Evolutionary conservation across 2,113 vertebrate genomes (phyloP).

Genomic region (Oreochromis niloticus): DNA sequence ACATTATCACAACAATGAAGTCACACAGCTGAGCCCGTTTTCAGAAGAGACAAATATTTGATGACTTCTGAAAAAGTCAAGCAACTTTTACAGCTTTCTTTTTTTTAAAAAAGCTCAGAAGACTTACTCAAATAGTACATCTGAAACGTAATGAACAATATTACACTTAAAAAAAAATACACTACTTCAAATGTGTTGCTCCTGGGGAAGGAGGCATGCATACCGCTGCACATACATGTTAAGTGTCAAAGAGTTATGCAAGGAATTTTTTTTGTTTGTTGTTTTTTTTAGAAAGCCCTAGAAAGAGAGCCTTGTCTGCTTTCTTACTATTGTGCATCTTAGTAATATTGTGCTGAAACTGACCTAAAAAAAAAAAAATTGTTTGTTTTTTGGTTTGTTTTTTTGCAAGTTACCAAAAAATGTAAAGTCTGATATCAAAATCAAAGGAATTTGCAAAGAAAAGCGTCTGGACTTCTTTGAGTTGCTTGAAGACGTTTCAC

Average conservation of each 20-base stretch:
- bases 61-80: not conserved
- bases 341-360: not conserved
- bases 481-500: too few relatives aligned
- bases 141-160: not conserved
- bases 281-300: not conserved
- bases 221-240: not conserved
- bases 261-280: not conserved
- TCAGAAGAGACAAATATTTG: not conserved
- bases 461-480: too few relatives aligned
- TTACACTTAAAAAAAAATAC: not conserved
- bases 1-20: not conserved
- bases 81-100: not conserved
- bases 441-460: too few relatives aligned
- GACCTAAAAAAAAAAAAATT: accelerated
- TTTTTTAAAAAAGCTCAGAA: not conserved
- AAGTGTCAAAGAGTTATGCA: not conserved
- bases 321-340: not conserved
- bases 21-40: not conserved
- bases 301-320: not conserved
- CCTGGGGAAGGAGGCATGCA: not conserved
- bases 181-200: not conserved
- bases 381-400: not conserved
- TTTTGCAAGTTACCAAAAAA: not conserved
- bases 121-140: not conserved
- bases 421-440: not conserved